Evolutionary conservation across 2,113 vertebrate species (phyloP), one percentile per base, ranked within the genome.

Genomic region (Phodopus roborovskii): DNA sequence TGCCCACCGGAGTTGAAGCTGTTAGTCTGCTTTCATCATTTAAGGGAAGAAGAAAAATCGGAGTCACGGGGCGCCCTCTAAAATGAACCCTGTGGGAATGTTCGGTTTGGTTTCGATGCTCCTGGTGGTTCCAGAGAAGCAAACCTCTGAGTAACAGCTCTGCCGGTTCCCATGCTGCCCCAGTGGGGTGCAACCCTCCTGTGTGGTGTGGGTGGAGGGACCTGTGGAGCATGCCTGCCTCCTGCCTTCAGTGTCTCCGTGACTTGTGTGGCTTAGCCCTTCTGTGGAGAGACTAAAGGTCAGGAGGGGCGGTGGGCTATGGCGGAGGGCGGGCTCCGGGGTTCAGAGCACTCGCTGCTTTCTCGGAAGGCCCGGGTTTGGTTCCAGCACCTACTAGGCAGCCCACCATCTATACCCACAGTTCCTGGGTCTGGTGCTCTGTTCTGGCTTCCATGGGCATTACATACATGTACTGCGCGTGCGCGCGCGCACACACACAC

Each of bases 1-100:
- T 42, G 19, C 30, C 5, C 3, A 68, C n/a, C 11, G 0, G 4
- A 68, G 45, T 56, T 66, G n/a, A n/a, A 58, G 33, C 33, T 68
- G 84, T 86, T 78, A 48, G 11, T 92, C 17, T 79, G n/a, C 74
- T 94, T 64, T 82, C 53, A 60, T 87, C 68, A 64, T 62, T 77
- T 16, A 50, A 92, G 24, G 86, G 19, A 36, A 84, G 36, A 53
- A 90, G 26, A 7, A 86, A 75, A 94, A 39, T 15, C 33, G 22
- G 71, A 78, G 78, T 68, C 45, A 33, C 0, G n/a, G 79, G 64
- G 42, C 2, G 30, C 0, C 90, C 90, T 95, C 42, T 74, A 64
- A 89, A 93, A 66, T 9, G 70, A 95, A 22, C 89, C 64, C 22
- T 16, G 16, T 15, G 26, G 85, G 50, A 22, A 10, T 30, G 12